Base-by-base conservation (phyloP, 2,888 invertebrate species). In the Hanleya hanleyi region DNA sequence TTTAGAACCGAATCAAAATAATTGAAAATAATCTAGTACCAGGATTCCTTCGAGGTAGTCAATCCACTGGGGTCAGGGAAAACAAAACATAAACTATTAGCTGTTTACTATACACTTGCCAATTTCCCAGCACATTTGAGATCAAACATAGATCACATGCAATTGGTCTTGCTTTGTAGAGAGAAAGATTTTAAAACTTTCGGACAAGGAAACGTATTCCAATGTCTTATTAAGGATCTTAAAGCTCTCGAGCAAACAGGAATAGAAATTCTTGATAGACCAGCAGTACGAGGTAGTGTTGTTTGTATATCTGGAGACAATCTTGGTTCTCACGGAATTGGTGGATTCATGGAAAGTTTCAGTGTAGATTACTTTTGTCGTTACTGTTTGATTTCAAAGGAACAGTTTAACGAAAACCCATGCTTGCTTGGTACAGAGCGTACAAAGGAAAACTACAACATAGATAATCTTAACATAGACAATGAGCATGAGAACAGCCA, bases 11-110 rank as follows among this genome's bases (percentile, higher is more conserved):
- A n/a, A n/a, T n/a, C n/a, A n/a, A n/a, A n/a, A n/a, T n/a, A n/a
- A n/a, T n/a, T n/a, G n/a, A n/a, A n/a, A n/a, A n/a, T n/a, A n/a
- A n/a, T n/a, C n/a, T n/a, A n/a, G n/a, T n/a, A n/a, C n/a, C n/a
- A n/a, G n/a, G n/a, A n/a, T n/a, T n/a, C n/a, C n/a, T n/a, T n/a
- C n/a, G n/a, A n/a, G n/a, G n/a, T n/a, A n/a, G n/a, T n/a, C n/a
- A 73, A 73, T 73, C 73, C 73, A 32, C 51, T 73, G 18, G 73
- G 73, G 7, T 71, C 71, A 29, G 73, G 65, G 22, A 73, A 75
- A 37, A 66, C n/a, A 5, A 73, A 72, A 36, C 73, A 73, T 65
- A 71, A 73, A 35, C n/a, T 73, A 6, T 35, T 71, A 26, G 73
- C 49, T 7, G 73, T 73, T 12, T 73, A 73, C 73, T 73, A 36